Percentiles rank a stretch among this genome's conserved stretches.
These are phyloP conservation scores for Electrona antarctica DNA, from an alignment of 2,113 vertebrate species.

Conservation along the genomic window DNA sequence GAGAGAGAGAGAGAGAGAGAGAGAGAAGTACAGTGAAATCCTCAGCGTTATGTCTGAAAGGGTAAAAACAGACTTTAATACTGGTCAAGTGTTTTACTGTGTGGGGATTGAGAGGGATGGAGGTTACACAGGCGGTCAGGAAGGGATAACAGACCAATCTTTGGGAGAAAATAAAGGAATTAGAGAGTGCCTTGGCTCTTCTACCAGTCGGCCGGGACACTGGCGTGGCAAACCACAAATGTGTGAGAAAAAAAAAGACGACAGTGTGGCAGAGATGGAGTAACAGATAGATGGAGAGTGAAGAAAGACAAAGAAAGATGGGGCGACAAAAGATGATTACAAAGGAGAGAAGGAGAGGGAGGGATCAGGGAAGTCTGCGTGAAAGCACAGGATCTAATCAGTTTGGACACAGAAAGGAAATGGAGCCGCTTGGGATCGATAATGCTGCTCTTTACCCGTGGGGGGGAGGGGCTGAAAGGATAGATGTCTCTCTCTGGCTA, in stretches of 20 bases:
- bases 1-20: background rate
- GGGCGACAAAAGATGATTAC: constrained; percentile 15
- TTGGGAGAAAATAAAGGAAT: constrained; percentile 33
- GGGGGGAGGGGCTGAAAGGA: constrained; percentile 54
- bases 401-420: constrained; percentile 74
- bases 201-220: too few relatives aligned
- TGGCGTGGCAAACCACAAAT: too few relatives aligned
- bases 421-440: constrained; percentile 75
- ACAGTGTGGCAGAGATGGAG: constrained; percentile 4
- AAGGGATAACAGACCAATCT: too few relatives aligned
- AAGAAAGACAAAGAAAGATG: constrained; percentile 13
- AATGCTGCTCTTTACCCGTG: constrained; percentile 57
- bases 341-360: constrained; percentile 17
- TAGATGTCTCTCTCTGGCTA: constrained; percentile 65
- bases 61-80: too few relatives aligned
- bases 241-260: constrained; percentile 24
- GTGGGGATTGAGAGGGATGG: too few relatives aligned
- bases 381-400: constrained; percentile 64
- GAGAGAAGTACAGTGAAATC: background rate
- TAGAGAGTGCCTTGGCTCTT: too few relatives aligned
- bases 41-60: too few relatives aligned
- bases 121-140: too few relatives aligned
- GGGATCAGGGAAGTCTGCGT: constrained; percentile 22
- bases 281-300: constrained; percentile 4
- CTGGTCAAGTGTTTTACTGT: too few relatives aligned